phyloP scores from a whole-genome alignment of 2,888 invertebrate species.

The Salpingus planirostris region DNA sequence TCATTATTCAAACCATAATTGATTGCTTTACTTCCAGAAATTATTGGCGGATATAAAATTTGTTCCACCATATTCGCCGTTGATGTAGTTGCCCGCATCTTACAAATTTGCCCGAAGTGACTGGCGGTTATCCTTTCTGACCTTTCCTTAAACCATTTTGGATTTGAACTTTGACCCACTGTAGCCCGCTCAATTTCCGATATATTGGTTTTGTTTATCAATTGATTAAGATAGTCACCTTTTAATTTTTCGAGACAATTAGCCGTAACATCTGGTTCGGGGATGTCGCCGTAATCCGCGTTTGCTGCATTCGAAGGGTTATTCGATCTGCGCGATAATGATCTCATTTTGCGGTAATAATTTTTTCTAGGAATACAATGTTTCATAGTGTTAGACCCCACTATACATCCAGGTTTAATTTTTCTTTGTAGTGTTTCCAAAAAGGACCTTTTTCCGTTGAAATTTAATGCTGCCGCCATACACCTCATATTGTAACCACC shows the following conservation, averaged over 20 bases:
- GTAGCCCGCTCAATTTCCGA: not conserved
- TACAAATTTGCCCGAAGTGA: conserved; percentile 1
- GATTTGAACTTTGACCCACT: not conserved
- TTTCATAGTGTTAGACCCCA: no score
- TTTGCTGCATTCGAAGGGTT: no score
- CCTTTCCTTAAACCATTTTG: not conserved
- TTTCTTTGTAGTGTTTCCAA: no score
- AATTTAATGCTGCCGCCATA: no score
- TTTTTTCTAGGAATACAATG: not conserved
- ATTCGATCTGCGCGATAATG: no score
- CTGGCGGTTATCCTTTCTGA: not conserved
- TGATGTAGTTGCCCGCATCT: not conserved
- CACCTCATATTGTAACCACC: not conserved
- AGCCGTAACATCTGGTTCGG: no score
- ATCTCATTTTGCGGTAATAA: no score
- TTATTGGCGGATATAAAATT: not conserved
- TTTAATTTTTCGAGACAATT: no score
- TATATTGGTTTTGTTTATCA: not conserved
- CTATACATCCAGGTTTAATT: no score
- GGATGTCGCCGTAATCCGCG: no score
- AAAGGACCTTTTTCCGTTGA: no score
- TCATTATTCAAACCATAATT: conserved; percentile 9
- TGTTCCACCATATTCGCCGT: conserved; percentile 1
- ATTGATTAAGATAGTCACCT: no score
- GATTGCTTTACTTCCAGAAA: not conserved